phyloP scores from a whole-genome alignment of 2,113 vertebrate species.

The Thunnus thynnus region DNA sequence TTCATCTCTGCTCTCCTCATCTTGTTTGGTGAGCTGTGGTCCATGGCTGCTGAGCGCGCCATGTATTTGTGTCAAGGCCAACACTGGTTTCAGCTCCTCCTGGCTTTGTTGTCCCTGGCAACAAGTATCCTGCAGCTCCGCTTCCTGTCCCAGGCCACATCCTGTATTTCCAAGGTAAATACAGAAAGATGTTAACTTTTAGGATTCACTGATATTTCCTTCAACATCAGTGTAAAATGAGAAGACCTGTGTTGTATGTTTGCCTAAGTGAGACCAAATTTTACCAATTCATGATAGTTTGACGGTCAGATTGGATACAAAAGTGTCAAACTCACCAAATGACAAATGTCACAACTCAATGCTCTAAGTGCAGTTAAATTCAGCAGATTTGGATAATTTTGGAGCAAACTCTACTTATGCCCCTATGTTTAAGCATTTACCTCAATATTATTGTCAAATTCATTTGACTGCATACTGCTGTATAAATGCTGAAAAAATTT shows the following conservation, averaged over 20 bases:
- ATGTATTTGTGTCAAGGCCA: slow-evolving; percentile 49
- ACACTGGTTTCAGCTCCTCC: slow-evolving; percentile 73
- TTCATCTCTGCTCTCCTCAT: slow-evolving; percentile 79
- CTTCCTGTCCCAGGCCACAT: slow-evolving; percentile 62
- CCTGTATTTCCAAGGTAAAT: slow-evolving; percentile 70
- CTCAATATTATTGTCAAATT: too few relatives aligned
- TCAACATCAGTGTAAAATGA: not conserved
- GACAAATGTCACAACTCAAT: too few relatives aligned
- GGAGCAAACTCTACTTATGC: not conserved
- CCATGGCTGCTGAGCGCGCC: slow-evolving; percentile 56
- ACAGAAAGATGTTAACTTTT: not conserved
- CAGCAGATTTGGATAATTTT: not conserved
- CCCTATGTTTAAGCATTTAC: not conserved
- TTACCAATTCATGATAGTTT: too few relatives aligned
- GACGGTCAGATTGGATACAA: too few relatives aligned
- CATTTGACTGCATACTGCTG: too few relatives aligned
- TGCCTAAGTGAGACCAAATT: too few relatives aligned
- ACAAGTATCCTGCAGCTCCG: slow-evolving; percentile 78
- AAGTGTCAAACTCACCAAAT: too few relatives aligned
- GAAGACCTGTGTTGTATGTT: not conserved
- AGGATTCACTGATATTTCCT: not conserved
- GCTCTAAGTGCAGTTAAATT: too few relatives aligned
- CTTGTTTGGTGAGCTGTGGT: slow-evolving; percentile 69
- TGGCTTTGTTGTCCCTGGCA: slow-evolving; percentile 76
- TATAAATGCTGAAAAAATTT: too few relatives aligned